Conservation (phyloP, 1,140 invertebrate genomes). For the Oryzaephilus surinamensis region DNA sequence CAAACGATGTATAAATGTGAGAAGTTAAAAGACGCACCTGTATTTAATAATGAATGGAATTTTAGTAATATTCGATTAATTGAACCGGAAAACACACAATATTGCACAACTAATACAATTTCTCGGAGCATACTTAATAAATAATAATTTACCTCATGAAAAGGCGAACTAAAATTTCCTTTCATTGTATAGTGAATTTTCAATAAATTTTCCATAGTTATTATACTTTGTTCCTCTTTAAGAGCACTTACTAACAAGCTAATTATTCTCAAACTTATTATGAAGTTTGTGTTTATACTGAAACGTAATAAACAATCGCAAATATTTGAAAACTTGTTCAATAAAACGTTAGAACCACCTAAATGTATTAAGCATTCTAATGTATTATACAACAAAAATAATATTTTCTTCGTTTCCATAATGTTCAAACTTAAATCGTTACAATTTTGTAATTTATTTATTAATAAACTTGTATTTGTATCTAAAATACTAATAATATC, state of each 20-base stretch:
- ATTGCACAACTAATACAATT: conserved; percentile 4
- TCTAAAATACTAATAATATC: too few relatives aligned
- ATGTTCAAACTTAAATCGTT: too few relatives aligned
- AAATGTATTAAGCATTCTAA: conserved; percentile 49
- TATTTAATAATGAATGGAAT: conserved; percentile 34
- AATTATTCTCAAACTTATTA: too few relatives aligned
- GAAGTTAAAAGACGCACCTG: conserved; percentile 55
- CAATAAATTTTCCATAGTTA: conserved; percentile 38
- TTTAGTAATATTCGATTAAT: conserved; percentile 9
- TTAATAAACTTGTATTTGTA: too few relatives aligned
- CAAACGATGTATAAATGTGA: conserved; percentile 63
- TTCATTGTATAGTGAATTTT: conserved; percentile 43
- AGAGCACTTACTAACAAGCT: conserved; percentile 39
- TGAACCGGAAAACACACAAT: conserved; percentile 8
- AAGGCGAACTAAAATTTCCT: conserved; percentile 50
- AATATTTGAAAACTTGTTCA: conserved; percentile 12
- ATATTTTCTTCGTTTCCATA: conserved; percentile 28
- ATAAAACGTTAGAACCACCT: conserved; percentile 32
- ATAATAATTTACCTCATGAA: conserved; percentile 45
- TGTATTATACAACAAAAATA: conserved; percentile 42
- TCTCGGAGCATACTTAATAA: conserved; percentile 18
- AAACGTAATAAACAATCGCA: conserved; percentile 18
- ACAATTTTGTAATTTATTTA: too few relatives aligned
- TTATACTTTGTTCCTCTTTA: conserved; percentile 37
- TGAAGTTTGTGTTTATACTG: conserved; percentile 7